Conservation (phyloP, 2,113 vertebrate genomes). For the Ailurus styani region DNA sequence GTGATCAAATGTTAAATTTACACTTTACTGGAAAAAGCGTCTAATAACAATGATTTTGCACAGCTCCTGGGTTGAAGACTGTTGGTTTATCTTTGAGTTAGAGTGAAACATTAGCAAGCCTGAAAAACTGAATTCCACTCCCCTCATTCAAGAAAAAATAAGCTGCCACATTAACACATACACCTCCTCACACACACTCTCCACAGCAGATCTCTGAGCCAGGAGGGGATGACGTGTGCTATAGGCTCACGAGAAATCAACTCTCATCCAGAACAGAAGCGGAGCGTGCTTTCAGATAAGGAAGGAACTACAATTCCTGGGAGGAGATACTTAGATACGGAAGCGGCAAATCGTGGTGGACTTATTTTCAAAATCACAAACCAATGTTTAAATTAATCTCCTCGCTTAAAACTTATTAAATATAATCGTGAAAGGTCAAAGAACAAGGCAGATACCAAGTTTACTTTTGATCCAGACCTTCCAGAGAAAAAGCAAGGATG, state of each 20-base stretch:
- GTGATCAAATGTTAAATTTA: background rate
- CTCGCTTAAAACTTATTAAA: background rate
- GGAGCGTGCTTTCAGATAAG: background rate
- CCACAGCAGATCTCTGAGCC: background rate
- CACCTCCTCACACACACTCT: background rate
- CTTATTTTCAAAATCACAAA: conserved; percentile 13
- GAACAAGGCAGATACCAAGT: background rate
- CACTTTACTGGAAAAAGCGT: background rate
- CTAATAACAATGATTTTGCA: background rate
- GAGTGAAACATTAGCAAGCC: background rate
- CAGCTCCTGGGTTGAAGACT: background rate
- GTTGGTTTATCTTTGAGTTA: background rate
- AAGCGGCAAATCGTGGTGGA: background rate
- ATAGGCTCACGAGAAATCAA: background rate
- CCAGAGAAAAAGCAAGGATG: background rate
- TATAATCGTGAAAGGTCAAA: background rate
- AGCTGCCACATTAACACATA: background rate
- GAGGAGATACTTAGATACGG: background rate
- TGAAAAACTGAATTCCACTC: background rate
- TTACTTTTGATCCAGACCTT: background rate
- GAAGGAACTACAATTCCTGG: background rate
- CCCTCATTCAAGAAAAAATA: background rate
- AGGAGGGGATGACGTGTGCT: background rate
- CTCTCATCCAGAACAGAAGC: background rate
- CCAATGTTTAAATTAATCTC: background rate